Conservation (phyloP, 2,888 invertebrate species). For the Eupithecia vulgata region DNA sequence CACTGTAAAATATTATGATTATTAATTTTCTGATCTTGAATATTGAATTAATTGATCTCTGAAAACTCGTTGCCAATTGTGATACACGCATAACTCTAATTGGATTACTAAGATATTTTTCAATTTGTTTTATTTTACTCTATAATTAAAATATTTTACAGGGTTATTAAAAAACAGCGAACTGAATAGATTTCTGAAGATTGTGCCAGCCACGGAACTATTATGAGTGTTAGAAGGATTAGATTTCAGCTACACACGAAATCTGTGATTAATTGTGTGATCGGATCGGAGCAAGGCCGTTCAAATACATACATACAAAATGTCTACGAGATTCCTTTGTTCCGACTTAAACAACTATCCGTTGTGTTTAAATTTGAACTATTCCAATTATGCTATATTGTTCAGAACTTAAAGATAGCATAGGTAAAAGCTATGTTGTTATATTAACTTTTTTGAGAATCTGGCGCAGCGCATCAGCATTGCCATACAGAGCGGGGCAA, state of each 20-base stretch:
- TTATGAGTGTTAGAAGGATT: constrained; percentile 13
- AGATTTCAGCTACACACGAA: constrained; percentile 29
- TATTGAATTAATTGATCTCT: not conserved
- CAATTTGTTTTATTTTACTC: constrained; percentile 11
- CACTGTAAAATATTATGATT: not conserved
- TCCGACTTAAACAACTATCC: not conserved
- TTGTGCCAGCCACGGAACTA: constrained; percentile 20
- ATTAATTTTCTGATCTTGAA: not conserved
- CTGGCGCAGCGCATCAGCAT: no score
- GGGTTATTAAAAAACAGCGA: constrained; percentile 18
- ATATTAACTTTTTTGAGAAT: no score
- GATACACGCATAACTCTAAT: not conserved
- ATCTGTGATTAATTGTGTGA: not conserved
- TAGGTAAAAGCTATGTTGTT: no score
- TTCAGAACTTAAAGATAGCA: no score
- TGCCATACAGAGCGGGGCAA: no score
- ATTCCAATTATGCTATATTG: not conserved
- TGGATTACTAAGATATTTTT: not conserved
- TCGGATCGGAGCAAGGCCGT: constrained; percentile 29
- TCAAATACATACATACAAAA: not conserved
- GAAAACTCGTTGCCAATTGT: not conserved
- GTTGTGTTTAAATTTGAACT: not conserved
- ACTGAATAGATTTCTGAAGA: constrained; percentile 20
- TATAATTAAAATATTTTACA: constrained; percentile 5
- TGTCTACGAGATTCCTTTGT: constrained; percentile 24